phyloP scores from a whole-genome alignment of 2,113 vertebrate species.

The Oenanthe melanoleuca region DNA sequence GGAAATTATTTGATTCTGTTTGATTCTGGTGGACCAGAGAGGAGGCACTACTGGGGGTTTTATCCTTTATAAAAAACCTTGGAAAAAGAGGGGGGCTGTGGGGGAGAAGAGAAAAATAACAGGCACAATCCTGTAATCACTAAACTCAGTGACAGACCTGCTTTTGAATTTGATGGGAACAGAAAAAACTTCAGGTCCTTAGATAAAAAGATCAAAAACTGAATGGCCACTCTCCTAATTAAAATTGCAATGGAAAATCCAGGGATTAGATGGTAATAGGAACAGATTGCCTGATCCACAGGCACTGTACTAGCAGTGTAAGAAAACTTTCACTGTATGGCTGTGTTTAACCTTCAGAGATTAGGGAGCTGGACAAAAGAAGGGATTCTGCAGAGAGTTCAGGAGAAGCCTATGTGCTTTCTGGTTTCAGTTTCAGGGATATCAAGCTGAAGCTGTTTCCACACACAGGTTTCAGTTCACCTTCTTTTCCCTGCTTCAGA shows the following conservation, averaged over 20 bases:
- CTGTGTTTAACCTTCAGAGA: neutral
- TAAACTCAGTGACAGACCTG: neutral
- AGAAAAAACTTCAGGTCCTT: neutral
- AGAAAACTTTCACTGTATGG: neutral
- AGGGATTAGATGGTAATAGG: neutral
- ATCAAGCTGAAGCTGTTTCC: neutral
- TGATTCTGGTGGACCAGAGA: neutral
- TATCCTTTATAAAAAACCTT: neutral
- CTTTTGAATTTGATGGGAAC: neutral
- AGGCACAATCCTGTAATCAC: neutral
- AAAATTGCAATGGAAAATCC: neutral
- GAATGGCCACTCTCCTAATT: neutral
- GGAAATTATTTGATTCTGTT: neutral
- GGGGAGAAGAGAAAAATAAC: neutral
- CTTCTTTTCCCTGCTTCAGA: neutral
- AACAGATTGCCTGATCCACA: neutral
- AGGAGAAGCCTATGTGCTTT: neutral
- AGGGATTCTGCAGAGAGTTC: neutral
- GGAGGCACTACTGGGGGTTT: neutral
- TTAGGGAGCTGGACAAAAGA: neutral
- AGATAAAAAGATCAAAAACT: neutral
- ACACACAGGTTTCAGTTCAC: neutral
- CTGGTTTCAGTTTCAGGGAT: neutral
- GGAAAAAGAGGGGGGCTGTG: rapidly evolving
- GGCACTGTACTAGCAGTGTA: rapidly evolving